phyloP scores from a whole-genome alignment of 1,140 invertebrate species.

The Drosophila pachea region DNA sequence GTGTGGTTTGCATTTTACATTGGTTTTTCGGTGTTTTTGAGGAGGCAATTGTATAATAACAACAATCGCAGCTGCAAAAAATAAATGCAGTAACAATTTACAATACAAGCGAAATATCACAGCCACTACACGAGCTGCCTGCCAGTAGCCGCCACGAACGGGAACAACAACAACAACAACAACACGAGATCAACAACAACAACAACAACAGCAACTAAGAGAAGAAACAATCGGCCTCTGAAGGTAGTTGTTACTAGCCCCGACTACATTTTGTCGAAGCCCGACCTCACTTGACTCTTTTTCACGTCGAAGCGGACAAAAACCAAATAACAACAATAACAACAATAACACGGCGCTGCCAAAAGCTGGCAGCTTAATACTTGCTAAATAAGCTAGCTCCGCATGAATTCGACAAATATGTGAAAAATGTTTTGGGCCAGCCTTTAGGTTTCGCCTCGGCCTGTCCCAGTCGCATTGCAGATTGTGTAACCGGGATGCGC shows the following conservation, averaged over 20 bases:
- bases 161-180: too few species aligned
- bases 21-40: conserved; percentile 50
- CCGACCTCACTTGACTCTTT: conserved; percentile 75
- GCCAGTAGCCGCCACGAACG: conserved; percentile 11
- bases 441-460: background rate
- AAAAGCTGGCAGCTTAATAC: conserved; percentile 30
- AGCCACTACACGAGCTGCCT: conserved; percentile 23
- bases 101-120: conserved; percentile 56
- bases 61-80: conserved; percentile 67
- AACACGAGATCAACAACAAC: too few species aligned
- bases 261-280: conserved; percentile 61
- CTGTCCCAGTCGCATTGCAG: conserved; percentile 8
- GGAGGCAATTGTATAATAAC: conserved; percentile 67
- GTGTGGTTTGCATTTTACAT: conserved; percentile 57
- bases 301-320: conserved; percentile 60
- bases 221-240: conserved; percentile 41
- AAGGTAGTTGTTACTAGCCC: conserved; percentile 70
- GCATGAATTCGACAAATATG: conserved; percentile 38
- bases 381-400: conserved; percentile 26
- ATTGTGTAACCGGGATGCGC: conserved; percentile 48
- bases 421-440: conserved; percentile 18
- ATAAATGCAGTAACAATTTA: conserved; percentile 68
- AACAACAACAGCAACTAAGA: conserved; percentile 29
- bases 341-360: conserved; percentile 10
- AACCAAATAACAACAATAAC: conserved; percentile 34